A percentile compares a stretch with the other conserved stretches of the same genome.
Evolutionary conservation across 2,113 vertebrate species (phyloP).

Genomic region (Stegostoma tigrinum): DNA sequence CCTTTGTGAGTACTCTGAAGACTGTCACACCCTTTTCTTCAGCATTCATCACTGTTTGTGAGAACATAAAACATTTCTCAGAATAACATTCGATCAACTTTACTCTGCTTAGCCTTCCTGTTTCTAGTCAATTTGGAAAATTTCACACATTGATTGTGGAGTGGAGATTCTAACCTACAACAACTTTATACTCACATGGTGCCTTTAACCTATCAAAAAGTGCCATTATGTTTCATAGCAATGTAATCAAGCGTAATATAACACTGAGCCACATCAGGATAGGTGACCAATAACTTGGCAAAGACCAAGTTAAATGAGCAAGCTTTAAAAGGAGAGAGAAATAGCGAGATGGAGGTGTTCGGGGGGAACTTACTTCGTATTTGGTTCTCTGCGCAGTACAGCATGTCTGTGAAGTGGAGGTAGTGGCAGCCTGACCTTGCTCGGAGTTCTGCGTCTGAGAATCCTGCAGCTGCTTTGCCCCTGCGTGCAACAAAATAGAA

Average conservation of each 20-base stretch:
- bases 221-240: neutral
- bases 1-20: conserved; percentile 53
- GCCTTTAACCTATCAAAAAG: neutral
- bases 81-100: neutral
- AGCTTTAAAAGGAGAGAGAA: neutral
- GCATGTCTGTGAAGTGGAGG: conserved; percentile 44
- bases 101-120: neutral
- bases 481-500: conserved; percentile 46
- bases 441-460: conserved; percentile 47
- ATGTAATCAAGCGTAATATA: neutral
- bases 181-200: neutral
- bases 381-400: conserved; percentile 44
- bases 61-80: conserved; percentile 38
- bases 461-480: conserved; percentile 44
- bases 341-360: neutral
- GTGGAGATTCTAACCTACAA: neutral
- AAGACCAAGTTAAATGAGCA: neutral
- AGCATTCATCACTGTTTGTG: conserved; percentile 52
- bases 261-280: neutral
- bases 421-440: conserved; percentile 48
- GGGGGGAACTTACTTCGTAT: conserved; percentile 42
- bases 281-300: neutral
- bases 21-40: conserved; percentile 54
- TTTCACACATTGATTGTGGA: neutral
- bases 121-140: neutral